Conservation (phyloP, 1,140 invertebrate genomes). For the Panagrolaimus sp. region DNA sequence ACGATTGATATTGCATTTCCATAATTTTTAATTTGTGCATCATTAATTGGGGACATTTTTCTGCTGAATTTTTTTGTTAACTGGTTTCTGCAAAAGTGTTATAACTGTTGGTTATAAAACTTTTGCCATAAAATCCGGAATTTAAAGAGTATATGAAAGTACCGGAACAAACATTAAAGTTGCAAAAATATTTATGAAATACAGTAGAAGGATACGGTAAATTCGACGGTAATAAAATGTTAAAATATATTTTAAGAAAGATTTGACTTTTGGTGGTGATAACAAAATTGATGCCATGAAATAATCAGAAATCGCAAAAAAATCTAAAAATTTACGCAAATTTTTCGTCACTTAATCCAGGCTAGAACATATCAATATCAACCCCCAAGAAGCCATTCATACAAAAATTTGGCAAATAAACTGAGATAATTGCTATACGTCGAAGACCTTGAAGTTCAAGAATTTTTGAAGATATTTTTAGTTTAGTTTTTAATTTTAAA, state of each 20-base stretch:
- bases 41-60: no score
- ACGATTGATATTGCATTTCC: no score
- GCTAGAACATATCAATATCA: conserved; percentile 22
- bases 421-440: conserved; percentile 24
- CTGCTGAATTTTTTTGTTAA: no score
- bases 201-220: background rate
- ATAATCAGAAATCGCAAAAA: background rate
- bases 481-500: no score
- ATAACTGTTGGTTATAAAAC: no score
- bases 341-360: background rate
- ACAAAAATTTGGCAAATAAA: conserved; percentile 26
- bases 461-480: no score
- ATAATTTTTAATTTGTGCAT: no score
- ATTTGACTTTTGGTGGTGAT: background rate
- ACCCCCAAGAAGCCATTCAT: conserved; percentile 28
- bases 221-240: conserved; percentile 12
- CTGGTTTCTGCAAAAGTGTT: no score
- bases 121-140: background rate
- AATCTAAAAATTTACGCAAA: background rate
- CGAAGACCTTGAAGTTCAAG: conserved; percentile 26
- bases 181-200: background rate
- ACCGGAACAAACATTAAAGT: background rate
- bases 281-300: background rate
- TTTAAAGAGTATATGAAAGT: background rate
- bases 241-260: background rate